Evolutionary conservation across 2,113 vertebrate genomes (phyloP), one percentile per base, ranked within the genome.

Genomic region (Bubo bubo): DNA sequence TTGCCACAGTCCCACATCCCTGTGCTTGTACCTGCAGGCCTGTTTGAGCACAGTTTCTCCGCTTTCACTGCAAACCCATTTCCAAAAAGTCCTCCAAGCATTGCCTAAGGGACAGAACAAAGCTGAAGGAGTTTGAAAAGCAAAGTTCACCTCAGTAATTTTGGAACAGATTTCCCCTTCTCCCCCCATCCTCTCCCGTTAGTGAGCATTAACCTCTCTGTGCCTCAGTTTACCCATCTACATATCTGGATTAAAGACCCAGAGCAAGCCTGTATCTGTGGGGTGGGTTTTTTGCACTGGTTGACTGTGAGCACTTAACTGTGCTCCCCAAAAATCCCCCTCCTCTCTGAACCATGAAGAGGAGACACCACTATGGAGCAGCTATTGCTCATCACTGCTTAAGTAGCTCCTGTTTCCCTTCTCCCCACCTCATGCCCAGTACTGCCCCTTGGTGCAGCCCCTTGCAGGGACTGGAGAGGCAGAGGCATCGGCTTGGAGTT

Each of bases 151-250:
- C 34, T 35, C 1, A 0, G 5, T 16, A 82, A 14, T 50, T 79
- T 41, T 82, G 74, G 49, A 72, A 30, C 50, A 52, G 23, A 70
- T 16, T 26, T 80, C 2, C 5, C 18, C 20, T 70, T 73, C 27
- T 41, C 12, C 11, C 74, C 22, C 7, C 32, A 20, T 15, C 24
- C 26, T 53, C 5, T 81, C 22, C 66, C 37, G 37, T 23, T 11
- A 28, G 3, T 4, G 1, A 88, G 9, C 16, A 32, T 50, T 84
- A 87, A 74, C 5, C 12, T 6, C 22, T 81, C 68, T 35, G 43
- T 55, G 24, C 71, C 79, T 83, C 79, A 49, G 14, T 95, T 88
- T 90, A 90, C 47, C 63, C 32, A 35, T 24, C 66, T 83, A 24
- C 56, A 83, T 12, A 43, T 34, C 14, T 56, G 34, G 27, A 17